Conservation (phyloP, 2,797 vertebrate genomes). For the Threskiornis aethiopicus region DNA sequence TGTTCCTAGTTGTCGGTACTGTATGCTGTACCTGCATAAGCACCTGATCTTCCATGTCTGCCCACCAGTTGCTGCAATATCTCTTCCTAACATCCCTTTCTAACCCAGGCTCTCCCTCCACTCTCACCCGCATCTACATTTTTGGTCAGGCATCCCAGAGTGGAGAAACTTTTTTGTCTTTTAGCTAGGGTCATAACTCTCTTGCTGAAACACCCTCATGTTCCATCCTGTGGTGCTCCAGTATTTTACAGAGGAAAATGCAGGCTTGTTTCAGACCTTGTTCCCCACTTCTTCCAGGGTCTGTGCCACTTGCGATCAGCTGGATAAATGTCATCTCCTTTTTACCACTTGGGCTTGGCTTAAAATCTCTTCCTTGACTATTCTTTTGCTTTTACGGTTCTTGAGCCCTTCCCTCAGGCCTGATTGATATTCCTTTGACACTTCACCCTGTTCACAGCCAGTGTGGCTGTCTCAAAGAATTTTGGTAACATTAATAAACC, state of each 20-base stretch:
- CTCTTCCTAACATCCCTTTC: not conserved
- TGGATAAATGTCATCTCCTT: not conserved
- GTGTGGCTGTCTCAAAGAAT: not conserved
- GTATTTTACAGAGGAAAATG: not conserved
- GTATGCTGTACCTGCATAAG: not conserved
- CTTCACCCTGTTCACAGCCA: not conserved
- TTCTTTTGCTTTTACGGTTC: not conserved
- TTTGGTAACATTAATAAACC: not conserved
- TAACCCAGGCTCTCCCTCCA: not conserved
- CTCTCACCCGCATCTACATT: accelerated
- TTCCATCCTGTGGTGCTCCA: not conserved
- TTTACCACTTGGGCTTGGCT: not conserved
- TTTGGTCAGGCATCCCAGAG: not conserved
- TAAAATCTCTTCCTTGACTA: not conserved
- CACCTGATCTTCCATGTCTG: not conserved
- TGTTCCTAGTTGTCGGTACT: not conserved
- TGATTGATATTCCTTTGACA: not conserved
- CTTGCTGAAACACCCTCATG: not conserved
- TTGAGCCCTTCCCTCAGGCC: not conserved
- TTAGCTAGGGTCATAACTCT: not conserved
- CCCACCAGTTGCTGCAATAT: not conserved
- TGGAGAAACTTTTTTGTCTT: not conserved
- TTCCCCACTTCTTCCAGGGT: not conserved
- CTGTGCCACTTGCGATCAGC: not conserved
- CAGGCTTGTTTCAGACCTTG: not conserved